phyloP scores from a whole-genome alignment of 2,888 invertebrate species.

The Limnephilus auricula region DNA sequence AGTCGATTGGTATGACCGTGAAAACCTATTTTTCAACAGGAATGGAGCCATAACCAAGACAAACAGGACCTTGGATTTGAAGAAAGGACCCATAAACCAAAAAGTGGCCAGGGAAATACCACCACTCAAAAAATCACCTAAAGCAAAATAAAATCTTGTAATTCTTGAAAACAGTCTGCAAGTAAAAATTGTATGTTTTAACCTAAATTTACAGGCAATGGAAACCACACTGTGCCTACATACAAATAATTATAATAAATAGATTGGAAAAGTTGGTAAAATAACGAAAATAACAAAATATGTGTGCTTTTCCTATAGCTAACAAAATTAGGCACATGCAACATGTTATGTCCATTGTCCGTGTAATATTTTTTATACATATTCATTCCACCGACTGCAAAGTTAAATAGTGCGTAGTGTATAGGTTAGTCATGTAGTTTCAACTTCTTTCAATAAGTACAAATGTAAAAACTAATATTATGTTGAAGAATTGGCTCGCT shows the following conservation, averaged over 20 bases:
- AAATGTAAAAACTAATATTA: no score
- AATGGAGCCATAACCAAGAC: slow-evolving; percentile 73
- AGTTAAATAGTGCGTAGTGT: not conserved
- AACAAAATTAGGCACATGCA: not conserved
- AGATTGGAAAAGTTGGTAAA: not conserved
- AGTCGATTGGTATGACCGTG: no score
- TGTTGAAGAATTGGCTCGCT: no score
- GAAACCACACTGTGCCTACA: not conserved
- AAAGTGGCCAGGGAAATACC: slow-evolving; percentile 73
- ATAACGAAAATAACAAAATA: not conserved
- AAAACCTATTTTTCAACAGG: slow-evolving; percentile 68
- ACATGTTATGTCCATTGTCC: not conserved
- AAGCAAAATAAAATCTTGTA: not conserved
- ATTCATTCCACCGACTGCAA: not conserved
- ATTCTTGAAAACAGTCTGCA: not conserved
- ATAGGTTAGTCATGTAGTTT: no score
- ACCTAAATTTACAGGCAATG: not conserved
- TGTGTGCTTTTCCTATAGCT: not conserved
- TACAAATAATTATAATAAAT: not conserved
- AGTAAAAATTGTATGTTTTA: not conserved
- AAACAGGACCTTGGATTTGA: slow-evolving; percentile 76
- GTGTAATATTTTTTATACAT: not conserved
- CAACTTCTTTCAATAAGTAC: no score
- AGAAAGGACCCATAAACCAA: slow-evolving; percentile 76
- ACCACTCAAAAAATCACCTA: slow-evolving; percentile 66